Evolutionary conservation across 2,113 vertebrate genomes (phyloP).

Genomic region (Mungos mungo): DNA sequence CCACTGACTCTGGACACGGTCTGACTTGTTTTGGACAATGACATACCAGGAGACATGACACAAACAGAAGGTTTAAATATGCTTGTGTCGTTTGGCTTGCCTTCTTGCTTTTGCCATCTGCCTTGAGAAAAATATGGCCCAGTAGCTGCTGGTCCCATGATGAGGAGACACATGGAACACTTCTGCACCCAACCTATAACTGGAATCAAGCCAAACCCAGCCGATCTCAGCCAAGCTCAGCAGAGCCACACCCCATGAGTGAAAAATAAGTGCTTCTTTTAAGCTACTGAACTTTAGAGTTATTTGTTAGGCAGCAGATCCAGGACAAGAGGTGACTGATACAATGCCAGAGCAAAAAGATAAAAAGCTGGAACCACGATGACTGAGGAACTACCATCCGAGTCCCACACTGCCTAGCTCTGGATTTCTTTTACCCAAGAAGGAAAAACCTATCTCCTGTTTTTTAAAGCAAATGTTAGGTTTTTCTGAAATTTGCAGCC

Average conservation of each 20-base stretch:
- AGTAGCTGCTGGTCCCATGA: neutral
- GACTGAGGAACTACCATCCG: neutral
- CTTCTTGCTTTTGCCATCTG: conserved; percentile 39
- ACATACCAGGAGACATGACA: conserved; percentile 3
- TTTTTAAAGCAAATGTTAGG: neutral
- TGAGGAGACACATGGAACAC: conserved; percentile 10
- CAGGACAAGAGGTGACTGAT: neutral
- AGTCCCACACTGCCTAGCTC: neutral
- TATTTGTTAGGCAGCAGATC: neutral
- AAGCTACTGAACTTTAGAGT: neutral
- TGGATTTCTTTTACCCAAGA: neutral
- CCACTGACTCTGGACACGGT: neutral
- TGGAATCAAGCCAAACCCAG: neutral
- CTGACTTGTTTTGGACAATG: conserved; percentile 40
- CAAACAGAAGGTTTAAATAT: conserved; percentile 36
- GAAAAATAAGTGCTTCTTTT: conserved; percentile 9
- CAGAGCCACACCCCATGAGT: neutral
- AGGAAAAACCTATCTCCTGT: neutral
- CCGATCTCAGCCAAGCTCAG: neutral
- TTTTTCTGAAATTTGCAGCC: neutral
- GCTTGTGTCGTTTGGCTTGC: conserved; percentile 8
- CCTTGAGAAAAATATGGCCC: neutral
- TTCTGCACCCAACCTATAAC: neutral
- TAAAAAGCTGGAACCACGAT: neutral
- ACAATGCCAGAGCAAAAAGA: neutral